Percentiles rank a stretch among this genome's conserved stretches.
Conservation (phyloP, 2,888 invertebrate species). For the Patella ulyssiponensis region DNA sequence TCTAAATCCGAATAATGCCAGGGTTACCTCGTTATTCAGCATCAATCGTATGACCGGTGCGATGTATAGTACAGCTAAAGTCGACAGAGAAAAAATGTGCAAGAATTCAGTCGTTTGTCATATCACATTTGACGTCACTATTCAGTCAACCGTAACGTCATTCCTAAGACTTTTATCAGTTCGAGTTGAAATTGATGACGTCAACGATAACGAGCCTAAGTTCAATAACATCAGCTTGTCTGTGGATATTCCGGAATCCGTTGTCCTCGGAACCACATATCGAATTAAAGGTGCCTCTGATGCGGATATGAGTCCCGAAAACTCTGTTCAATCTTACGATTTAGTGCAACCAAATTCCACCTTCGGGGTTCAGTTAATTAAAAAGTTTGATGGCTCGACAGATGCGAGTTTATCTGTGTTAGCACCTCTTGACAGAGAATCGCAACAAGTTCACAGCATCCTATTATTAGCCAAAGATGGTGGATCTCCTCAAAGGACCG, state of each 20-base stretch:
- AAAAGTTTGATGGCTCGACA: slow-evolving; percentile 46
- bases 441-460: slow-evolving; percentile 53
- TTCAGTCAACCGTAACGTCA: slow-evolving; percentile 46
- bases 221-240: slow-evolving; percentile 46
- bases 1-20: slow-evolving; percentile 36
- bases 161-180: slow-evolving; percentile 53
- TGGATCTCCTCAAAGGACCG: slow-evolving; percentile 54
- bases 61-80: slow-evolving; percentile 46
- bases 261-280: slow-evolving; percentile 25
- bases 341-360: slow-evolving; percentile 50
- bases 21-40: slow-evolving; percentile 44
- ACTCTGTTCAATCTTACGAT: slow-evolving; percentile 53
- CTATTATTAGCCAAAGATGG: slow-evolving; percentile 58
- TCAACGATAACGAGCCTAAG: slow-evolving; percentile 56
- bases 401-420: slow-evolving; percentile 54
- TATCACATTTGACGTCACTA: slow-evolving; percentile 52
- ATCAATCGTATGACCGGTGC: slow-evolving; percentile 46
- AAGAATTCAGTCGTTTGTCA: slow-evolving; percentile 43
- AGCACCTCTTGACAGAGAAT: slow-evolving; percentile 48
- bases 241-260: slow-evolving; percentile 38
- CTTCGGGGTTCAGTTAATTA: slow-evolving; percentile 49
- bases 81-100: slow-evolving; percentile 55
- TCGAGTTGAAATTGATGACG: slow-evolving; percentile 49
- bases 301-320: slow-evolving; percentile 39
- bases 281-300: slow-evolving; percentile 34